phyloP scores from a whole-genome alignment of 2,888 invertebrate species.

The Hydraecia micacea region DNA sequence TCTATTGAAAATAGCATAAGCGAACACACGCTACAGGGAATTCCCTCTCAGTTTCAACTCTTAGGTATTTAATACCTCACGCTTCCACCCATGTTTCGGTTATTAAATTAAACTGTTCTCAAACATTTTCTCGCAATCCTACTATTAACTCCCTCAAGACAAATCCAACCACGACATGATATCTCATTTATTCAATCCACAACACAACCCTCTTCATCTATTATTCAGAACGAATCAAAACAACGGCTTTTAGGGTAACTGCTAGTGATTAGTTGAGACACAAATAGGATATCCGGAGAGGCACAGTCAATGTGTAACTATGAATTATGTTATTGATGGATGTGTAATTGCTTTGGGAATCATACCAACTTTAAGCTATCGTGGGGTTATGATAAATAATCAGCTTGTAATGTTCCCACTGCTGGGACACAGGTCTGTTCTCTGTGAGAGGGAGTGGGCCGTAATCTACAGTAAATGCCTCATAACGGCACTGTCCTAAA shows the following conservation, averaged over 20 bases:
- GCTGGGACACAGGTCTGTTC: too few species aligned
- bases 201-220: conserved; percentile 21
- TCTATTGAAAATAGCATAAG: background rate
- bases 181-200: conserved; percentile 8
- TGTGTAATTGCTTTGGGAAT: conserved; percentile 32
- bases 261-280: background rate
- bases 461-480: too few species aligned
- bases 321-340: conserved; percentile 39
- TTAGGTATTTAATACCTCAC: background rate
- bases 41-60: background rate
- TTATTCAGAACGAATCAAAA: conserved; percentile 45
- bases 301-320: background rate
- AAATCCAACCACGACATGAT: background rate
- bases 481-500: too few species aligned
- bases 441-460: too few species aligned
- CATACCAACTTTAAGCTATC: background rate
- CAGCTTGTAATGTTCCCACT: too few species aligned
- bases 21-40: background rate
- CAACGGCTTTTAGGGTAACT: conserved; percentile 6
- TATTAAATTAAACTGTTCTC: conserved; percentile 8
- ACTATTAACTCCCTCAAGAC: background rate
- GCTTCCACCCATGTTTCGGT: background rate
- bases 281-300: conserved; percentile 19
- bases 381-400: too few species aligned
- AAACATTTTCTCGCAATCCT: too few species aligned